These are phyloP conservation scores for Pantherophis vulpinus DNA, from an alignment of 2,797 vertebrate species.

Conservation along the genomic window DNA sequence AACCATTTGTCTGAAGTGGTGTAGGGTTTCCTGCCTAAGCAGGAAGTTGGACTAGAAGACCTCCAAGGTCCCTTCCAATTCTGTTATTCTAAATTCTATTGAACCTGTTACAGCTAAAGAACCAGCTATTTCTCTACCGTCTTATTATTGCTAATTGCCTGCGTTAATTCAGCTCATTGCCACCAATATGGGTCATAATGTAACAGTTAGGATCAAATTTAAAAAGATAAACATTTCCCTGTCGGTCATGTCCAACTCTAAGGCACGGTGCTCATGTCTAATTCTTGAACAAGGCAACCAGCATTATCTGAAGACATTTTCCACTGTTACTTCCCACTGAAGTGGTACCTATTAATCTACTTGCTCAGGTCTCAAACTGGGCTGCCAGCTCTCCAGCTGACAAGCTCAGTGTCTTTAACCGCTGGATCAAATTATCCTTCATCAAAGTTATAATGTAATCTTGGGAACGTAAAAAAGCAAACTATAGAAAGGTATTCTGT, in stretches of 20 bases:
- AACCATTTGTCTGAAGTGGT: too few species aligned
- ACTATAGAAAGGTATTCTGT: neutral
- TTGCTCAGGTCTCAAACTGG: neutral
- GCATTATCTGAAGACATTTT: neutral
- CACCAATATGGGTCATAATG: neutral
- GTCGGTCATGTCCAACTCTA: neutral
- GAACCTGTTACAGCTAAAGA: neutral
- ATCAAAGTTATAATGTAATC: neutral
- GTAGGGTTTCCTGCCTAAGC: too few species aligned
- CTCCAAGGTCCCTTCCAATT: too few species aligned
- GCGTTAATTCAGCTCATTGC: neutral
- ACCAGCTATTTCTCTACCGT: neutral
- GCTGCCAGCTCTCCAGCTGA: neutral
- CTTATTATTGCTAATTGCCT: neutral
- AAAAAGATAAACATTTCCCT: neutral
- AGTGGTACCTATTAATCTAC: neutral
- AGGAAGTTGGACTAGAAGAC: too few species aligned
- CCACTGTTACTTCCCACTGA: neutral
- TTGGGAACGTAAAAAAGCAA: neutral
- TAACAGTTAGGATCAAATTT: neutral
- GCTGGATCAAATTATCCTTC: neutral
- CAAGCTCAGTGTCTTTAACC: neutral
- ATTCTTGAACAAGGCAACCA: neutral
- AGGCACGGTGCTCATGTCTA: neutral
- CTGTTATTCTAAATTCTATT: too few species aligned